These are phyloP conservation scores for Lissonota sp. DNA, from an alignment of 2,888 invertebrate species.

Conservation along the genomic window DNA sequence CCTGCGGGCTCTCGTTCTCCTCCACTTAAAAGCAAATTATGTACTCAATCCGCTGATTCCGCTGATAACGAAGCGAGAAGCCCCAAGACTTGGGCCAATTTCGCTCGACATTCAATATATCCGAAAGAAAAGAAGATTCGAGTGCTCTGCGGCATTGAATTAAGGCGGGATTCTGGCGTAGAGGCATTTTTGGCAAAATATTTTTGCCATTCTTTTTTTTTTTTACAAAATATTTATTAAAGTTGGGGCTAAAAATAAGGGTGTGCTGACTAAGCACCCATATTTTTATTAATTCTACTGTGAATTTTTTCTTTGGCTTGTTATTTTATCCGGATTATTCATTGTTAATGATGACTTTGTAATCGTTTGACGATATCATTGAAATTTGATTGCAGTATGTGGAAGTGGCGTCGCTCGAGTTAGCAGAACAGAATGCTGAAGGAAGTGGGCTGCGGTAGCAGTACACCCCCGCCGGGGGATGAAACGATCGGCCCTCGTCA, in stretches of 20 bases:
- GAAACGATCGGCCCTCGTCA: slow-evolving; percentile 84
- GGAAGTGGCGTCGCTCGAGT: slow-evolving; percentile 66
- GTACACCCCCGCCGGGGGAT: slow-evolving; percentile 85
- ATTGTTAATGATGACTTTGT: too few relatives aligned
- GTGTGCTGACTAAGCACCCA: too few relatives aligned
- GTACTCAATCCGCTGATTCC: slow-evolving; percentile 44
- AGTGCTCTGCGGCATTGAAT: neutral
- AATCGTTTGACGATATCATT: too few relatives aligned
- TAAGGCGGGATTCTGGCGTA: too few relatives aligned
- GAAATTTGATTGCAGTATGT: slow-evolving; percentile 62
- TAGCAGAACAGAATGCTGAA: slow-evolving; percentile 86
- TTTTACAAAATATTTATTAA: too few relatives aligned
- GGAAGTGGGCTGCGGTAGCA: slow-evolving; percentile 85
- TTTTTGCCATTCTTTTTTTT: too few relatives aligned
- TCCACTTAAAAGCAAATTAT: slow-evolving; percentile 43
- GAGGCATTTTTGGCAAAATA: too few relatives aligned
- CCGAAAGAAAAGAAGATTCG: neutral
- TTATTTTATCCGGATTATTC: too few relatives aligned
- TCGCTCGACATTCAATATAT: neutral
- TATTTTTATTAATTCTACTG: too few relatives aligned
- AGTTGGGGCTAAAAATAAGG: too few relatives aligned
- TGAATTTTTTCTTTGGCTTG: too few relatives aligned
- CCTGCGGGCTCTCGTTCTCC: slow-evolving; percentile 16
- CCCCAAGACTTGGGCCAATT: slow-evolving; percentile 3
- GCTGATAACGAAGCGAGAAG: slow-evolving; percentile 30